Base-by-base conservation (phyloP, 2,797 vertebrate species). In the Mormyrops attenuatus region DNA sequence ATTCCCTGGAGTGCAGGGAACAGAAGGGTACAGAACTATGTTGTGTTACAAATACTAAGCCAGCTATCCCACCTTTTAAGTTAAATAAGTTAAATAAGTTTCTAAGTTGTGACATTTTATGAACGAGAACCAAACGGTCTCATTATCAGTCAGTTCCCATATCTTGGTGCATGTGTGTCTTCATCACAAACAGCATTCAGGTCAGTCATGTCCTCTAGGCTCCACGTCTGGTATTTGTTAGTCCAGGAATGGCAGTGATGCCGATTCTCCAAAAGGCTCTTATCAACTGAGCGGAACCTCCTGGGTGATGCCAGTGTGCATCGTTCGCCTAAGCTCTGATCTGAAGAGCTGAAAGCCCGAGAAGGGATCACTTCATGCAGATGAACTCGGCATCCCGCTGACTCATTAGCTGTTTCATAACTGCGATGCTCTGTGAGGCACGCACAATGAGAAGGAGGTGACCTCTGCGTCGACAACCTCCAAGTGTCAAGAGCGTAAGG, bases 251-350 rank as follows among this genome's bases (percentile, higher is more conserved):
- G 90, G 90, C 50, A 88, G 89, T 34, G 60, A 73, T 91, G 89
- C 91, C 92, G 91, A 94, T 93, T 94, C 93, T 88, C 93, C 88
- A 91, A 90, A 91, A 69, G 50, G 90, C 91, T 93, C 89, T 92
- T 88, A 92, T 92, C 91, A 91, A 90, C 88, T 52, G 82, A 87
- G 80, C 89, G 88, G 52, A 90, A 89, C 88, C 85, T 86, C 57
- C 57, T 82, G 30, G 53, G n/a, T 89, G 90, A 66, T 41, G 88
- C 80, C 44, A 49, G 49, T 55, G 26, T 88, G 88, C 84, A 85
- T 90, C 82, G 88, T 38, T 90, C 85, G 44, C 57, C 85, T 52
- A 60, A 85, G 63, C 80, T 44, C 50, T 73, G 49, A 66, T 87
- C n/a, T 47, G 73, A 84, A 47, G 47, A 50, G 89, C 88, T 34